Evolutionary conservation across 2,113 vertebrate species (phyloP).

Genomic region (Larimichthys crocea): DNA sequence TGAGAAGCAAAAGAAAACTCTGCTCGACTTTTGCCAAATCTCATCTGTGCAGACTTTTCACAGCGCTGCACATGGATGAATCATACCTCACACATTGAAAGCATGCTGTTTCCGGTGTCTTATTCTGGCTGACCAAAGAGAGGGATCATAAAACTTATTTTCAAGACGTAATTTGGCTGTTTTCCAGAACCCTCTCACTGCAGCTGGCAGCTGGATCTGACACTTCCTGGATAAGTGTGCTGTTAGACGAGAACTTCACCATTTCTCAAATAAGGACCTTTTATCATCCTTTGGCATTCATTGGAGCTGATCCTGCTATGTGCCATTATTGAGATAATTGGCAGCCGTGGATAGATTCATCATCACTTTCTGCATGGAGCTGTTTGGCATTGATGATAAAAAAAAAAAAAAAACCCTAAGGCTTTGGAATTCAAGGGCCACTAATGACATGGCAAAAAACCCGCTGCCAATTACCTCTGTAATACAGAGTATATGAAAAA

Average conservation of each 20-base stretch:
- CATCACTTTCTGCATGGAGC: slow-evolving; percentile 29
- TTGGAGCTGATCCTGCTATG: slow-evolving; percentile 28
- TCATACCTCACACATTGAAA: slow-evolving; percentile 52
- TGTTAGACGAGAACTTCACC: slow-evolving; percentile 15
- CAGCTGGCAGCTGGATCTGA: slow-evolving; percentile 44
- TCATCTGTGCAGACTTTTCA: not conserved
- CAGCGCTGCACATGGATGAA: slow-evolving; percentile 19
- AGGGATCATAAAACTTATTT: slow-evolving; percentile 33
- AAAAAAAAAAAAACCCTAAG: slow-evolving; percentile 12
- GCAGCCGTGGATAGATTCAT: slow-evolving; percentile 50
- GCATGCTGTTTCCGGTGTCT: slow-evolving; percentile 38
- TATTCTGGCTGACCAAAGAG: slow-evolving; percentile 4
- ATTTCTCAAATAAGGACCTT: slow-evolving; percentile 35
- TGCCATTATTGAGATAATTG: slow-evolving; percentile 61
- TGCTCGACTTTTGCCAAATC: not conserved
- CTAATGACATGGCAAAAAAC: slow-evolving; percentile 42
- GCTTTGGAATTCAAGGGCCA: slow-evolving; percentile 22
- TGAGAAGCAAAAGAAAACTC: not conserved
- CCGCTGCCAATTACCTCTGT: slow-evolving; percentile 47
- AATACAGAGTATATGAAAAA: slow-evolving; percentile 29
- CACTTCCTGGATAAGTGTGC: slow-evolving; percentile 33
- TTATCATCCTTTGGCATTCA: slow-evolving; percentile 46
- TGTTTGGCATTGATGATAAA: slow-evolving; percentile 28
- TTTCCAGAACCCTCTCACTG: slow-evolving; percentile 16
- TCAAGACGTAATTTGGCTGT: slow-evolving; percentile 29